Evolutionary conservation across 2,797 vertebrate genomes (phyloP).

Genomic region (Pangasius djambal): DNA sequence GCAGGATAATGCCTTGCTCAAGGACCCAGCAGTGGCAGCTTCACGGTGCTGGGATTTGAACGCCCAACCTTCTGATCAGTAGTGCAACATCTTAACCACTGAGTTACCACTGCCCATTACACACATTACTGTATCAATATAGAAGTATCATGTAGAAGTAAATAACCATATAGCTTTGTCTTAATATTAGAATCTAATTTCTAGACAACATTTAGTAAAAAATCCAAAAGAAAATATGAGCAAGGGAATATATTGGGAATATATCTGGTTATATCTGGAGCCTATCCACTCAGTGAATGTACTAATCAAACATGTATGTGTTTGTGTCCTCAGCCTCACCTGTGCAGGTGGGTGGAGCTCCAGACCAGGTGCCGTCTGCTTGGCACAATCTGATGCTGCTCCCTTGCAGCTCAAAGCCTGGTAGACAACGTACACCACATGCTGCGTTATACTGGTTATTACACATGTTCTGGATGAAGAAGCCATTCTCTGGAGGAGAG

Average conservation of each 20-base stretch:
- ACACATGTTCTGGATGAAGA: conserved; percentile 92
- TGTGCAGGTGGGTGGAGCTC: conserved; percentile 84
- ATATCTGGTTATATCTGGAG: background rate
- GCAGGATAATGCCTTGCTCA: no score
- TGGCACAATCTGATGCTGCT: conserved; percentile 90
- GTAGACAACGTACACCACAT: conserved; percentile 88
- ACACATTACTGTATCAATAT: background rate
- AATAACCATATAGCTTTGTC: background rate
- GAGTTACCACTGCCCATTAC: background rate
- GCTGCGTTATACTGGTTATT: conserved; percentile 93
- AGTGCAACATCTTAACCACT: background rate
- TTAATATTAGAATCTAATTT: background rate
- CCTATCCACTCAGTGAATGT: background rate
- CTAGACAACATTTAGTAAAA: background rate
- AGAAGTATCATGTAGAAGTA: background rate
- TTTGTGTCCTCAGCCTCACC: conserved; percentile 72
- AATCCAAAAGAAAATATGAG: background rate
- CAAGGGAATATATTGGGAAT: background rate
- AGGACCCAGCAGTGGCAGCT: background rate
- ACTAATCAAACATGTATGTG: background rate
- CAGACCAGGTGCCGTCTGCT: conserved; percentile 88
- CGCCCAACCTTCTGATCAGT: background rate
- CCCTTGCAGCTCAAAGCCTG: conserved; percentile 90
- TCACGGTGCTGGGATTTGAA: background rate
- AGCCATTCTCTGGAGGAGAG: conserved; percentile 88